These are phyloP conservation scores for Polia nebulosa DNA, from an alignment of 2,888 invertebrate species.

Conservation along the genomic window DNA sequence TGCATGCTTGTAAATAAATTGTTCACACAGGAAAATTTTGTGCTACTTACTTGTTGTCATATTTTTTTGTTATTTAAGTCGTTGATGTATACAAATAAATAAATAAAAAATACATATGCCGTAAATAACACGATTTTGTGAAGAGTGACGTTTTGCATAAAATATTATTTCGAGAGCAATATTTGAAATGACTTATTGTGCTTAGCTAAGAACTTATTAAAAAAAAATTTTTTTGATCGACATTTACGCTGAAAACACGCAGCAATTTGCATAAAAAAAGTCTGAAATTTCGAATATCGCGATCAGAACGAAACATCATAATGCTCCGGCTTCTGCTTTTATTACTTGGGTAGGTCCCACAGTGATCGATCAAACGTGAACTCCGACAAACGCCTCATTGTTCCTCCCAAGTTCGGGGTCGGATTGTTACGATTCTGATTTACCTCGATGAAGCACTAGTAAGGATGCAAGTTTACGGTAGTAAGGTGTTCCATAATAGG, in stretches of 20 bases:
- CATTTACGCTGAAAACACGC: not conserved
- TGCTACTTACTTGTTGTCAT: no score
- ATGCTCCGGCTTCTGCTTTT: conserved; percentile 70
- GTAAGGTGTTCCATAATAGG: conserved; percentile 18
- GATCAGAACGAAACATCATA: conserved; percentile 41
- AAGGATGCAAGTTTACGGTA: conserved; percentile 70
- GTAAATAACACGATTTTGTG: not conserved
- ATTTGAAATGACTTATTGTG: no score
- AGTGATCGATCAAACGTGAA: conserved; percentile 76
- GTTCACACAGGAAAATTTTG: no score
- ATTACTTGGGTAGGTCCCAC: conserved; percentile 68
- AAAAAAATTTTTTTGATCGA: no score
- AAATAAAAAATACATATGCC: not conserved
- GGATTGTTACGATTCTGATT: conserved; percentile 68
- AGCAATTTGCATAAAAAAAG: not conserved
- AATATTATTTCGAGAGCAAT: no score
- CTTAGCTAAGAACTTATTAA: no score
- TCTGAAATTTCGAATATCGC: not conserved
- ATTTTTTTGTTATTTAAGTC: no score
- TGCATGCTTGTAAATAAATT: no score
- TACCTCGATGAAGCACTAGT: conserved; percentile 79
- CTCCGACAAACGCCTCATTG: conserved; percentile 73
- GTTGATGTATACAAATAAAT: no score
- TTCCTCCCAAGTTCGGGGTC: conserved; percentile 70
- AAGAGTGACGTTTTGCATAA: no score